These are phyloP conservation scores for Boloria euphrosyne DNA, from an alignment of 2,888 invertebrate species.

Conservation along the genomic window DNA sequence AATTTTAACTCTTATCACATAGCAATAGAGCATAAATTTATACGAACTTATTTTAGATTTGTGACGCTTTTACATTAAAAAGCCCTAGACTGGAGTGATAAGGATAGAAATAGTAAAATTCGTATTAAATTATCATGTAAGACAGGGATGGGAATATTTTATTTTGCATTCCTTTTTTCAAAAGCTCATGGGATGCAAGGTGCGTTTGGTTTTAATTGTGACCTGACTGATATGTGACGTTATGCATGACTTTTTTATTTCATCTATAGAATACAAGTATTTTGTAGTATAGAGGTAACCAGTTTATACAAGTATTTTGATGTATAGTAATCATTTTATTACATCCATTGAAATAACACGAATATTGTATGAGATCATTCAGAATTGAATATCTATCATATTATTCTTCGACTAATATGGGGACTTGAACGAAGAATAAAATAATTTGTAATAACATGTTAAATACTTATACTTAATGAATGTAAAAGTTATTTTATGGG, in stretches of 20 bases:
- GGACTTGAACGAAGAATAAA: too few relatives aligned
- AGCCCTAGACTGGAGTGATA: neutral
- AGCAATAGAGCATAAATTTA: slow-evolving; percentile 1
- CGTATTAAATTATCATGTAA: slow-evolving; percentile 36
- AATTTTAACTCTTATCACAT: slow-evolving; percentile 18
- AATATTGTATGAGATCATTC: too few relatives aligned
- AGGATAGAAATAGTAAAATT: slow-evolving; percentile 13
- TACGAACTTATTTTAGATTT: neutral
- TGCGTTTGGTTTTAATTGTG: slow-evolving; percentile 76
- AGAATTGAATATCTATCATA: too few relatives aligned
- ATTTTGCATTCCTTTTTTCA: slow-evolving; percentile 71
- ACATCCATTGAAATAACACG: too few relatives aligned
- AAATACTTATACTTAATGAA: too few relatives aligned
- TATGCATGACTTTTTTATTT: slow-evolving; percentile 21
- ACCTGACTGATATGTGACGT: slow-evolving; percentile 70
- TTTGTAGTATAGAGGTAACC: neutral
- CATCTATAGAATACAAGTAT: slow-evolving; percentile 4
- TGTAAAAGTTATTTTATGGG: too few relatives aligned
- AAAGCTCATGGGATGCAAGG: slow-evolving; percentile 78
- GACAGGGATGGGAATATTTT: slow-evolving; percentile 52
- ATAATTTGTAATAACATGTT: too few relatives aligned
- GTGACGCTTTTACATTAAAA: slow-evolving; percentile 1
- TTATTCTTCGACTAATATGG: too few relatives aligned
- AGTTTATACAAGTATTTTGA: too few relatives aligned
- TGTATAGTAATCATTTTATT: too few relatives aligned